These are phyloP conservation scores for Pseudolaguvia tuberculata DNA, from an alignment of 2,113 vertebrate genomes.

Conservation along the genomic window DNA sequence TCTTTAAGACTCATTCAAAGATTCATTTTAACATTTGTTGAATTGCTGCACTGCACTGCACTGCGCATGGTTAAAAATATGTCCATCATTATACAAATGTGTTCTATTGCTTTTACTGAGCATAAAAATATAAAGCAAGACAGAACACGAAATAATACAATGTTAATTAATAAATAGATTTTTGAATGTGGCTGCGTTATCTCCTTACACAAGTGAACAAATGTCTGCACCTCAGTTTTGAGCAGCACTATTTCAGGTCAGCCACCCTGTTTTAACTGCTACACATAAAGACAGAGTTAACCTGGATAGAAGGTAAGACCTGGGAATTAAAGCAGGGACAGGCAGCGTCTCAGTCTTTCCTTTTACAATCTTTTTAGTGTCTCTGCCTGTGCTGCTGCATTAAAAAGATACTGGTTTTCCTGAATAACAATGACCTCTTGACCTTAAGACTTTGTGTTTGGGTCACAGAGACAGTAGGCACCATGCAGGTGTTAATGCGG, in stretches of 20 bases:
- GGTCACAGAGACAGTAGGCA: constrained; percentile 60
- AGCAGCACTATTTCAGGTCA: constrained; percentile 45
- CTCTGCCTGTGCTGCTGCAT: constrained; percentile 29
- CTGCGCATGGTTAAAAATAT: neutral
- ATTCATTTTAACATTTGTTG: neutral
- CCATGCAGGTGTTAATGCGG: constrained; percentile 59
- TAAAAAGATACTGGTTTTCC: constrained; percentile 57
- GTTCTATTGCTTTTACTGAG: constrained; percentile 36
- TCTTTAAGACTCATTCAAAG: too few species aligned
- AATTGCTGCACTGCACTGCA: neutral
- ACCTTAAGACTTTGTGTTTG: constrained; percentile 41
- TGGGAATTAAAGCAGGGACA: constrained; percentile 63
- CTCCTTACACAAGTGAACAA: constrained; percentile 55
- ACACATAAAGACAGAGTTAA: constrained; percentile 67
- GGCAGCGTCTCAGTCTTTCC: constrained; percentile 44
- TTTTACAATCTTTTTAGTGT: constrained; percentile 13
- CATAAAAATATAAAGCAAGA: constrained; percentile 16
- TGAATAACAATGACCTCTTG: constrained; percentile 50
- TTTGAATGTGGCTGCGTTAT: constrained; percentile 44
- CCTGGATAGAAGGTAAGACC: constrained; percentile 76
- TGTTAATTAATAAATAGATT: constrained; percentile 14
- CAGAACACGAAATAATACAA: constrained; percentile 20
- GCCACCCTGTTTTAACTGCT: constrained; percentile 70
- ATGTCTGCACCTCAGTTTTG: constrained; percentile 44
- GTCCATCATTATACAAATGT: constrained; percentile 14